These are phyloP conservation scores for Glomeris maerens DNA, from an alignment of 1,140 invertebrate genomes.

Conservation along the genomic window DNA sequence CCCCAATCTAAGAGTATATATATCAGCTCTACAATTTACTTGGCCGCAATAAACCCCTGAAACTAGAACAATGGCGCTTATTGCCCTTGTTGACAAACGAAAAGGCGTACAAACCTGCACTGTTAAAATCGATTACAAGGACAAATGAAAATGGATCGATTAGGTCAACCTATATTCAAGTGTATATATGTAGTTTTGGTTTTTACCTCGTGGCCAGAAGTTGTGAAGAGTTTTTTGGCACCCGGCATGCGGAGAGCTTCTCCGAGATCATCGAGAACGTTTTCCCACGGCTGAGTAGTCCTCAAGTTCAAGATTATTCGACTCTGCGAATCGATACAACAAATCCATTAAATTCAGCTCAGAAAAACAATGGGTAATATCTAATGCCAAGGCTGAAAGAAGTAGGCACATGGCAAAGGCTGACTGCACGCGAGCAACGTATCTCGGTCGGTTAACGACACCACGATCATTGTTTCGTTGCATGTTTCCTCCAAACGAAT, in stretches of 20 bases:
- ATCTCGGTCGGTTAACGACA: too few relatives aligned
- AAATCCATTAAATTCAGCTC: too few relatives aligned
- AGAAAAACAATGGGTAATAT: not conserved
- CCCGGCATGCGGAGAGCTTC: conserved; percentile 79
- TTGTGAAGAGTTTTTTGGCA: conserved; percentile 75
- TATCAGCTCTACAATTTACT: not conserved
- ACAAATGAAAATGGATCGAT: not conserved
- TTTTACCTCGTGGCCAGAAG: conserved; percentile 70
- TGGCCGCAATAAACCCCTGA: not conserved
- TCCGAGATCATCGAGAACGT: conserved; percentile 81
- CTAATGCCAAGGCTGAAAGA: not conserved
- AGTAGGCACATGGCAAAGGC: not conserved
- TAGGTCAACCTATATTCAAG: not conserved
- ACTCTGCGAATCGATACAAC: too few relatives aligned
- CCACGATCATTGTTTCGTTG: too few relatives aligned
- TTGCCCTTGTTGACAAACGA: not conserved
- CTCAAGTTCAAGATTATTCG: conserved; percentile 77
- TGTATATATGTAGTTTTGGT: not conserved
- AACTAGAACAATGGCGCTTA: not conserved
- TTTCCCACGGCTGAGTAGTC: conserved; percentile 84
- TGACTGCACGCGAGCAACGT: too few relatives aligned
- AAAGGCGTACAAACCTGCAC: not conserved
- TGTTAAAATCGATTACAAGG: not conserved
- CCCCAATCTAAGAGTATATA: too few relatives aligned
- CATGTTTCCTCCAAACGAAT: too few relatives aligned